Evolutionary conservation across 2,113 vertebrate species (phyloP).

Genomic region (Apteryx owenii): DNA sequence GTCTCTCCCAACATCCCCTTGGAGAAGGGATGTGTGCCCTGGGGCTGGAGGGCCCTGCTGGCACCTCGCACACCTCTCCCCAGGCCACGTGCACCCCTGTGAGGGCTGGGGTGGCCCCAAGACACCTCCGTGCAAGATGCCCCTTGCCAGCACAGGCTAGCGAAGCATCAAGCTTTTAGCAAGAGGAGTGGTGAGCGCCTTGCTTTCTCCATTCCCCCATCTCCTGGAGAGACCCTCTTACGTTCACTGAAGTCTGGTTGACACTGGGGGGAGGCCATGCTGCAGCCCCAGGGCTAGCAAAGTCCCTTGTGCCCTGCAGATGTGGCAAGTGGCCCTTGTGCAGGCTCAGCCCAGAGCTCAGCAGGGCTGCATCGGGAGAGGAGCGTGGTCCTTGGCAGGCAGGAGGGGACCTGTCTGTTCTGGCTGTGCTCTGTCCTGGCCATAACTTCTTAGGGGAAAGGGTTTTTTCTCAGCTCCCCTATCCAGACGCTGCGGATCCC

Average conservation of each 20-base stretch:
- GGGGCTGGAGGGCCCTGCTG: too few species aligned
- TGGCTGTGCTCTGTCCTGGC: not conserved
- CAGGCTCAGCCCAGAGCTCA: not conserved
- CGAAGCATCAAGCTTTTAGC: not conserved
- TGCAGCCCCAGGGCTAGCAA: not conserved
- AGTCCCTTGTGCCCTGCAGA: not conserved
- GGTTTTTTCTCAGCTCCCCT: not conserved
- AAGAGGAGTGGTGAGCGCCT: not conserved
- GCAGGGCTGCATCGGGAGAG: too few species aligned
- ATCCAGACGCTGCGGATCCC: slow-evolving; percentile 28
- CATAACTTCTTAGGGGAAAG: not conserved
- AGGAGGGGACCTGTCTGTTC: not conserved
- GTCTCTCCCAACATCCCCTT: not conserved
- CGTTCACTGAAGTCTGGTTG: not conserved
- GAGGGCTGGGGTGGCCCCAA: too few species aligned
- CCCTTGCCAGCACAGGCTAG: too few species aligned
- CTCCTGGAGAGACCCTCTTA: not conserved
- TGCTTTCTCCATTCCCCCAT: accelerated
- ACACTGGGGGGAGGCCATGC: not conserved
- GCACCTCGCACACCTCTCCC: too few species aligned
- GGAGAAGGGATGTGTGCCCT: too few species aligned
- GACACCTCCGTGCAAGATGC: too few species aligned
- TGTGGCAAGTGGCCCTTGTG: not conserved
- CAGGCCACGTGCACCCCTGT: too few species aligned
- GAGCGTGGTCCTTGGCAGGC: not conserved